phyloP scores from a whole-genome alignment of 2,113 vertebrate genomes.

The Climacteris rufus region DNA sequence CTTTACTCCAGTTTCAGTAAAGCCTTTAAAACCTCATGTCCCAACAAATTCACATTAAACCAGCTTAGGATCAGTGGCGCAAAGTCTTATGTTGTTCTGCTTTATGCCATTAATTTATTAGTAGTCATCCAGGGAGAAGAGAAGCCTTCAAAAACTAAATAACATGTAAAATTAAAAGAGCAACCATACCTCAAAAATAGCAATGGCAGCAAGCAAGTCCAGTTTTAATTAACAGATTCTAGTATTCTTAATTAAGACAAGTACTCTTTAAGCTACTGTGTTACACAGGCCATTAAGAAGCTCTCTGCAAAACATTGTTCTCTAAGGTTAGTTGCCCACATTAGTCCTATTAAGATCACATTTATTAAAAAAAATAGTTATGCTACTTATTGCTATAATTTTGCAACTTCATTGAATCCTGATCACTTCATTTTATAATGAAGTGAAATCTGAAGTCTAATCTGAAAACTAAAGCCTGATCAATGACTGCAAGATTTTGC shows the following conservation, averaged over 20 bases:
- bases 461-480: not conserved
- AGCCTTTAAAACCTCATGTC: not conserved
- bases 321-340: constrained; percentile 61
- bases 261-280: not conserved
- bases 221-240: constrained; percentile 10
- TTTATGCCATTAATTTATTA: constrained; percentile 10
- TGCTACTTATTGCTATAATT: constrained; percentile 5
- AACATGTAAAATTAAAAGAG: constrained; percentile 33
- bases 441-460: not conserved
- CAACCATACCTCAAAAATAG: not conserved
- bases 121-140: not conserved
- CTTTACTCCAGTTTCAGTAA: constrained; percentile 43
- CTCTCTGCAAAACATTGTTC: constrained; percentile 41
- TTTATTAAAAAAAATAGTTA: not conserved
- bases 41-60: constrained; percentile 5
- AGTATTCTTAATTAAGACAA: constrained; percentile 21
- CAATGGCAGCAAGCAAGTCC: constrained; percentile 40
- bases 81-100: not conserved
- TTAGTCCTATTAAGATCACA: constrained; percentile 6
- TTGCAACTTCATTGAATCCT: not conserved
- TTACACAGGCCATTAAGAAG: constrained; percentile 18
- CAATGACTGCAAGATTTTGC: not conserved
- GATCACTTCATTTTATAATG: not conserved
- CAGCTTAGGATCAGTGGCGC: constrained; percentile 25
- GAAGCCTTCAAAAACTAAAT: constrained; percentile 26